A percentile compares a stretch with the other conserved stretches of the same genome.
phyloP scores from a whole-genome alignment of 1,140 invertebrate genomes.

The Drosophila tropicalis region DNA sequence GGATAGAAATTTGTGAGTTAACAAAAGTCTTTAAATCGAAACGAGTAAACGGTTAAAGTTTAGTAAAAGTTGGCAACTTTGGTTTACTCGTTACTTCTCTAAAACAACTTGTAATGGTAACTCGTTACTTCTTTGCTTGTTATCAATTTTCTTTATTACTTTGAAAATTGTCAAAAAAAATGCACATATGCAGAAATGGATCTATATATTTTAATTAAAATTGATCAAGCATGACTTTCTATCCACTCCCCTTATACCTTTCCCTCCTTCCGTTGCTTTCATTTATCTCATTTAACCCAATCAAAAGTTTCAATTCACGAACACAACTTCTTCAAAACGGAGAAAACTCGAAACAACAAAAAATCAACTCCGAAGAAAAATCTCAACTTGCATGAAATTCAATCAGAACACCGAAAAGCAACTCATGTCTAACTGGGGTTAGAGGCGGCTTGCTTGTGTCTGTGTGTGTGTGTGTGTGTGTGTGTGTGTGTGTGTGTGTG shows the following conservation, averaged over 20 bases:
- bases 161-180: too few species aligned
- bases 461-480: slow-evolving; percentile 10
- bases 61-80: too few species aligned
- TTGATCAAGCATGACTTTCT: background rate
- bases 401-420: slow-evolving; percentile 26
- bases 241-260: too few species aligned
- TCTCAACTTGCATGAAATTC: slow-evolving; percentile 29
- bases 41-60: too few species aligned
- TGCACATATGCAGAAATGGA: background rate
- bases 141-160: too few species aligned
- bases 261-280: background rate
- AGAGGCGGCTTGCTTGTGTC: background rate
- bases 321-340: slow-evolving; percentile 21
- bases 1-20: too few species aligned
- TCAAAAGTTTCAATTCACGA: slow-evolving; percentile 31
- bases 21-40: too few species aligned
- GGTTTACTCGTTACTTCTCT: too few species aligned
- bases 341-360: background rate
- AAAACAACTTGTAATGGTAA: too few species aligned
- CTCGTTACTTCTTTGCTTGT: too few species aligned
- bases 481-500: background rate
- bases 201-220: background rate
- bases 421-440: slow-evolving; percentile 2
- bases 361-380: slow-evolving; percentile 14
- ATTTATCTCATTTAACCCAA: slow-evolving; percentile 3